Conservation (phyloP, 2,797 vertebrate genomes). For the Gadopsis marmoratus region DNA sequence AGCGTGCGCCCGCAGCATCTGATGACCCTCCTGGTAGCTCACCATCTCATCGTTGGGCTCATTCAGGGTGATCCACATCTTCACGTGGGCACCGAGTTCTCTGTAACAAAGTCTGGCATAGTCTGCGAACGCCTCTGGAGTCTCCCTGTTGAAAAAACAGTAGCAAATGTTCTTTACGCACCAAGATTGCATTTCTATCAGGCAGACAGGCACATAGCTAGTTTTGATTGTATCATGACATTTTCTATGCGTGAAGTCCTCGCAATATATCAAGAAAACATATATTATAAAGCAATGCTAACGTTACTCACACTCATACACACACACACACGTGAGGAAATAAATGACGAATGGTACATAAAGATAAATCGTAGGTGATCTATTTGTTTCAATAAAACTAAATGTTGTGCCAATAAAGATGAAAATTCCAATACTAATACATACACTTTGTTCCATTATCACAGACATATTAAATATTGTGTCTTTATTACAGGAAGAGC, state of each 20-base stretch:
- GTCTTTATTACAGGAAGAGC: conserved; percentile 16
- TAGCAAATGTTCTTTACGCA: not conserved
- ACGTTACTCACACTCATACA: not conserved
- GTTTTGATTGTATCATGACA: not conserved
- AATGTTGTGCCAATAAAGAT: not conserved
- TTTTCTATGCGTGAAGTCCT: not conserved
- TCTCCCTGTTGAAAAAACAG: conserved; percentile 71
- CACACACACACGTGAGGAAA: not conserved
- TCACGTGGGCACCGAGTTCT: conserved; percentile 90
- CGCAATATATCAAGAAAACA: not conserved
- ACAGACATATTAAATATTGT: conserved; percentile 14
- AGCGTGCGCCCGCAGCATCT: conserved; percentile 93
- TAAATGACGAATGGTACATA: not conserved
- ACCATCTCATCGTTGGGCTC: conserved; percentile 91
- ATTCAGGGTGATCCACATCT: conserved; percentile 96
- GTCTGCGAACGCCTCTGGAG: conserved; percentile 87
- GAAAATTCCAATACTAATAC: conserved; percentile 9
- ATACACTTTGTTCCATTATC: not conserved
- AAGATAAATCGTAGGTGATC: not conserved
- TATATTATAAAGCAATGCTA: not conserved
- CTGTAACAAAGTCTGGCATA: conserved; percentile 93
- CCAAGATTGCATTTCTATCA: not conserved
- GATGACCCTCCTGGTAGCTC: conserved; percentile 89
- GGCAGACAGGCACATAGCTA: not conserved
- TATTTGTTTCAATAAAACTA: not conserved